A percentile compares a stretch with the other conserved stretches of the same genome.
Conservation (phyloP, 1,140 invertebrate species). For the Apis cerana region DNA sequence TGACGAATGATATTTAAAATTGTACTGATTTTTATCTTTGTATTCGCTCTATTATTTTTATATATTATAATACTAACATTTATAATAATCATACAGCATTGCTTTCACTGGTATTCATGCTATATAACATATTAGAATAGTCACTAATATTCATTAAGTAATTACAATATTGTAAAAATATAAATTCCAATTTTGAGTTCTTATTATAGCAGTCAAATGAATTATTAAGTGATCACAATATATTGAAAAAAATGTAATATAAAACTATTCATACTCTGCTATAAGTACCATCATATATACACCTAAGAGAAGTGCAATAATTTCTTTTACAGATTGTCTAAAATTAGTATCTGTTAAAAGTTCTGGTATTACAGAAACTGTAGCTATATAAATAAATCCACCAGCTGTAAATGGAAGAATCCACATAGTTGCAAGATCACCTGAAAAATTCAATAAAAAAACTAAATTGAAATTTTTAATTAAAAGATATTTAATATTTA, state of each 20-base stretch:
- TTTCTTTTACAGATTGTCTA: slow-evolving; percentile 93
- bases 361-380: slow-evolving; percentile 97
- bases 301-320: slow-evolving; percentile 90
- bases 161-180: slow-evolving; percentile 30
- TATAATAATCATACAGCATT: slow-evolving; percentile 20
- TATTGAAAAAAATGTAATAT: slow-evolving; percentile 14
- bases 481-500: too few species aligned
- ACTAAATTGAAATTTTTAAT: too few species aligned
- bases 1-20: background rate
- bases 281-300: slow-evolving; percentile 97
- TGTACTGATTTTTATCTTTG: background rate
- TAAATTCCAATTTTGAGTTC: slow-evolving; percentile 21
- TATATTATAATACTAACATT: background rate
- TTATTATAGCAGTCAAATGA: slow-evolving; percentile 29
- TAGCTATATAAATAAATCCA: slow-evolving; percentile 99
- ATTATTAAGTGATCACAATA: slow-evolving; percentile 31
- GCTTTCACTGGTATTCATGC: slow-evolving; percentile 40
- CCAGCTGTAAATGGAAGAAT: slow-evolving; percentile 98
- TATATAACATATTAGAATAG: background rate
- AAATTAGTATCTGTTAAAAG: slow-evolving; percentile 92
- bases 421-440: slow-evolving; percentile 89
- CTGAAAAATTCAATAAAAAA: slow-evolving; percentile 73
- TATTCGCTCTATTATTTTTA: background rate
- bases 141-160: slow-evolving; percentile 10
- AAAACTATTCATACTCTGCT: slow-evolving; percentile 89